A percentile compares a stretch with the other conserved stretches of the same genome.
Evolutionary conservation across 2,113 vertebrate species (phyloP).

Genomic region (Salminus brasiliensis): DNA sequence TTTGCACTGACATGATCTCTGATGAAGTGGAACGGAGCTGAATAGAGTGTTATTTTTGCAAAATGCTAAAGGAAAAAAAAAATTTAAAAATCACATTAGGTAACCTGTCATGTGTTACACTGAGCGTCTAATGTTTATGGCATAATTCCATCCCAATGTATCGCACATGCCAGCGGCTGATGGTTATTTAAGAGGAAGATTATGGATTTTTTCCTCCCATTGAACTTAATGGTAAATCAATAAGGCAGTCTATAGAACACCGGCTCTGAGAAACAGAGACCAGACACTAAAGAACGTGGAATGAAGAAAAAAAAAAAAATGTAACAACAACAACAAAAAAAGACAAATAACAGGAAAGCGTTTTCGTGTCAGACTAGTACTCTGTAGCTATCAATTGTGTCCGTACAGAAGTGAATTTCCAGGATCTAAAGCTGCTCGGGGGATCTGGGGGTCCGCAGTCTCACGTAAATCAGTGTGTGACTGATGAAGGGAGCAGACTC

Average conservation of each 20-base stretch:
- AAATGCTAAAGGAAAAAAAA: slow-evolving; percentile 1
- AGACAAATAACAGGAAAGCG: neutral
- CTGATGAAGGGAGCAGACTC: slow-evolving; percentile 31
- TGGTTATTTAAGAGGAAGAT: slow-evolving; percentile 79
- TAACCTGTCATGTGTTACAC: slow-evolving; percentile 20
- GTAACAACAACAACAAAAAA: no score
- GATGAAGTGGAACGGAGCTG: neutral
- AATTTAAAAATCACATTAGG: slow-evolving; percentile 23
- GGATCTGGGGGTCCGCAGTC: neutral
- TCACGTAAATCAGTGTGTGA: slow-evolving; percentile 41
- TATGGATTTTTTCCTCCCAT: slow-evolving; percentile 78
- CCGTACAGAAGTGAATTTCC: slow-evolving; percentile 26
- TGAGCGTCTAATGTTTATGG: slow-evolving; percentile 60
- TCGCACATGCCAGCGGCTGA: slow-evolving; percentile 72
- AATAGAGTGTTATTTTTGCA: slow-evolving; percentile 19
- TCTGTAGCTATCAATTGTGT: slow-evolving; percentile 14
- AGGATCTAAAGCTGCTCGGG: slow-evolving; percentile 19
- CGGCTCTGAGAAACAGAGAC: slow-evolving; percentile 55
- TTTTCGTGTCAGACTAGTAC: neutral
- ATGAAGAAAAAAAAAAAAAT: slow-evolving; percentile 40
- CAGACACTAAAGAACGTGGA: slow-evolving; percentile 53
- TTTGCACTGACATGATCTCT: neutral
- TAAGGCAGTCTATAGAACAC: slow-evolving; percentile 60
- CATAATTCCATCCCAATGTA: slow-evolving; percentile 67
- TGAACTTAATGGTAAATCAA: slow-evolving; percentile 81